Conservation (phyloP, 2,888 invertebrate species). For the Acrobasis suavella region DNA sequence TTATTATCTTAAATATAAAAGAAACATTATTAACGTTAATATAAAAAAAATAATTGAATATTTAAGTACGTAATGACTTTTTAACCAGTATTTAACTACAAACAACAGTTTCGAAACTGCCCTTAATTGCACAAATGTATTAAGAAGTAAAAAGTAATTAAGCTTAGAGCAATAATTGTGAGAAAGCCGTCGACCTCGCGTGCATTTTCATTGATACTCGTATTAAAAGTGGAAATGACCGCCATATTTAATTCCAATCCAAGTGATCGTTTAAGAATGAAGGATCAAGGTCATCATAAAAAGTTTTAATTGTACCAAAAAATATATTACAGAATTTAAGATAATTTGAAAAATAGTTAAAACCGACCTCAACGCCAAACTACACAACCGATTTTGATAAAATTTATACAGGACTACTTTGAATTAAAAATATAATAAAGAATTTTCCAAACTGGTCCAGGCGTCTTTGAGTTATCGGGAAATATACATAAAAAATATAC, state of each 20-base stretch:
- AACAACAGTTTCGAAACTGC: slow-evolving; percentile 11
- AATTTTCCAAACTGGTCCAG: no score
- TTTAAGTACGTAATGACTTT: slow-evolving; percentile 5
- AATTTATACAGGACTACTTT: no score
- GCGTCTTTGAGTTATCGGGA: no score
- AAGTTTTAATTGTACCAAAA: no score
- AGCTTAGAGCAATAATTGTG: slow-evolving; percentile 39
- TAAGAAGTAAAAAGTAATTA: slow-evolving; percentile 21
- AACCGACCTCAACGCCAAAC: no score
- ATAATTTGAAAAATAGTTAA: no score
- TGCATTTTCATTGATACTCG: slow-evolving; percentile 54
- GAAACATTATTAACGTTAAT: not conserved
- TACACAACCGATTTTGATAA: no score
- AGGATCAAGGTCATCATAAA: slow-evolving; percentile 9
- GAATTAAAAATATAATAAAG: no score
- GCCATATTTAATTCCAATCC: slow-evolving; percentile 40
- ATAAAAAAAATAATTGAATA: not conserved
- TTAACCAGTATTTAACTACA: slow-evolving; percentile 2
- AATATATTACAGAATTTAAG: no score
- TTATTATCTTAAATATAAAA: no score
- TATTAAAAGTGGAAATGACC: slow-evolving; percentile 61
- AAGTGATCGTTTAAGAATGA: not conserved
- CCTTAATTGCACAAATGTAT: slow-evolving; percentile 21
- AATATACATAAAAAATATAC: no score
- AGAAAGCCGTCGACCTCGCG: slow-evolving; percentile 67